phyloP scores from a whole-genome alignment of 2,797 vertebrate species.

The Vespertilio murinus region DNA sequence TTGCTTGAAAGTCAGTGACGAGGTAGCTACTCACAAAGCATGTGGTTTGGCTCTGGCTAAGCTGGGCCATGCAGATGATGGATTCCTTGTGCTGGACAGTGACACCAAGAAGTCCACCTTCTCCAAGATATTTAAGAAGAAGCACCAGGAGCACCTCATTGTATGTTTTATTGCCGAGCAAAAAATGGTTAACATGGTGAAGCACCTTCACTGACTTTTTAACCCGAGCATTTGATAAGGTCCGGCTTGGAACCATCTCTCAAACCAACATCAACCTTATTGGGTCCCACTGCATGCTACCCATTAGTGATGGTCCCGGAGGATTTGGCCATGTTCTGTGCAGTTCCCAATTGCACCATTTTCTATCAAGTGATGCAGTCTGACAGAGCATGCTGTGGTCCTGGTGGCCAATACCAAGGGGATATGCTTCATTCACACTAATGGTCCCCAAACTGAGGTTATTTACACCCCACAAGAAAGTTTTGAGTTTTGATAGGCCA shows the following conservation, averaged over 20 bases:
- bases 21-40: constrained; percentile 76
- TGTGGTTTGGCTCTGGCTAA: background rate
- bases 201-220: background rate
- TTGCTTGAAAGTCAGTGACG: constrained; percentile 87
- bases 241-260: background rate
- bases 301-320: constrained; percentile 92
- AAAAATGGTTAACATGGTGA: background rate
- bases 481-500: constrained; percentile 89
- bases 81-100: background rate
- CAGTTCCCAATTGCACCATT: constrained; percentile 90
- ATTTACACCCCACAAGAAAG: constrained; percentile 88
- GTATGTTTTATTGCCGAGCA: background rate
- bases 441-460: constrained; percentile 87
- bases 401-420: constrained; percentile 91
- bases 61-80: background rate
- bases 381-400: constrained; percentile 89
- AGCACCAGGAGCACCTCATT: background rate
- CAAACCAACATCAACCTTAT: background rate
- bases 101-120: background rate
- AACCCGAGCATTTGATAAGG: background rate
- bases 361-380: constrained; percentile 92
- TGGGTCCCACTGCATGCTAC: background rate
- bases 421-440: constrained; percentile 93
- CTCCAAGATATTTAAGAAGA: background rate
- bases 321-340: constrained; percentile 93